phyloP scores from a whole-genome alignment of 2,888 invertebrate genomes.

The Drosophila testacea region DNA sequence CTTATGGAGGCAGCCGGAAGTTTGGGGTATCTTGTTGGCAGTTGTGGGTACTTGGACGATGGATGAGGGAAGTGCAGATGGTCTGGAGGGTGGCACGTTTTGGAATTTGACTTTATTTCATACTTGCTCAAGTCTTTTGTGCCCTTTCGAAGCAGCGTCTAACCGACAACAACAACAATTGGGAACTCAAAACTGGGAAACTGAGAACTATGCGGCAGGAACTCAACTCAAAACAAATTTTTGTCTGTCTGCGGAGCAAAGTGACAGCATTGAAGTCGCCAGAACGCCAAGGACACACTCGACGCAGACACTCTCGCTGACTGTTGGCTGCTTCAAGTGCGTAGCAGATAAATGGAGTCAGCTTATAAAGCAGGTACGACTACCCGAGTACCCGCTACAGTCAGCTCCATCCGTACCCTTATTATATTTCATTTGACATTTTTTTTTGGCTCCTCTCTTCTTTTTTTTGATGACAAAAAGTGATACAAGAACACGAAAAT shows the following conservation, averaged over 20 bases:
- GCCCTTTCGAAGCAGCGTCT: constrained; percentile 29
- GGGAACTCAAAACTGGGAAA: constrained; percentile 43
- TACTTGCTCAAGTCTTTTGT: constrained; percentile 44
- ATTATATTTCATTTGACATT: constrained; percentile 70
- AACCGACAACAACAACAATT: constrained; percentile 30
- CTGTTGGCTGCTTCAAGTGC: constrained; percentile 50
- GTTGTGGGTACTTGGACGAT: constrained; percentile 8
- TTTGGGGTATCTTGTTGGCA: constrained; percentile 18
- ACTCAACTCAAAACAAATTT: constrained; percentile 54
- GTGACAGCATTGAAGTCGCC: constrained; percentile 62
- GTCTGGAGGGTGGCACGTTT: constrained; percentile 14
- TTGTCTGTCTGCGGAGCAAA: constrained; percentile 44
- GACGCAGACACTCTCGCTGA: constrained; percentile 28
- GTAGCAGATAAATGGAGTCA: constrained; percentile 65
- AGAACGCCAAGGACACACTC: constrained; percentile 47
- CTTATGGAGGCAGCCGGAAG: constrained; percentile 26
- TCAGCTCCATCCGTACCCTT: constrained; percentile 44
- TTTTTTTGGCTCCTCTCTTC: constrained; percentile 18
- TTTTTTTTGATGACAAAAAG: constrained; percentile 46
- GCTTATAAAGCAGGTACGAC: constrained; percentile 54
- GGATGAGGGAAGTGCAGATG: not conserved
- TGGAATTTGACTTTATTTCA: constrained; percentile 63
- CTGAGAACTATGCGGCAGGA: constrained; percentile 56
- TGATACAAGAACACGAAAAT: constrained; percentile 54
- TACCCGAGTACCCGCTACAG: not conserved